Evolutionary conservation across 2,888 invertebrate species (phyloP), one percentile per base, ranked within the genome.

Genomic region (Drosophila paramelanica): DNA sequence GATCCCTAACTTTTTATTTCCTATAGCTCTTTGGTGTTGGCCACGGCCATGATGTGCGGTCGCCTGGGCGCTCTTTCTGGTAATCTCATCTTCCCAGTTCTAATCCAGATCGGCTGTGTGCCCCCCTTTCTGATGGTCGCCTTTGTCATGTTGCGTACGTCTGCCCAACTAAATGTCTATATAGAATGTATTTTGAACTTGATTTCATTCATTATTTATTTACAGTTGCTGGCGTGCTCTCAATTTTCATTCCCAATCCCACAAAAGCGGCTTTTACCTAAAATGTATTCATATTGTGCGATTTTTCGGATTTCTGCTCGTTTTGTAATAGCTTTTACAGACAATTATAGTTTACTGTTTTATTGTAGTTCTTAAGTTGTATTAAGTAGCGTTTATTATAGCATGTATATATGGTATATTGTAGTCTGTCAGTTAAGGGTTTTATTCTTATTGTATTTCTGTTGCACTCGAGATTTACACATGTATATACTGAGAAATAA

Each of bases 91-190:
- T 96, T 96, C 86, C 96, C 96, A 0, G 93, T 94, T 25, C 93
- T 96, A 50, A 93, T 96, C 45, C 92, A 93, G 76, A 93, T 94
- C 27, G 96, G 96, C 39, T 96, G 96, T 84, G 91, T 95, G 31
- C 95, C 96, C 20, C 96, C 96, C 3, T 96, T 96, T 89, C 90
- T 95, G 55, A 94, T 95, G 89, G 94, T 96, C 60, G 94, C 94
- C 7, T 87, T 93, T 6, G 94, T 95, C 23, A 93, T 95, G 77
- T 82, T 94, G 74, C 93, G 96, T 96, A 93, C 93, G 90, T 84
- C 33, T 25, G 7, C 5, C 7, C 20, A 6, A n/a, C 17, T 13
- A 0, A 10, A 7, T 49, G 8, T 13, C 4, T 36, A 13, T 36
- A 13, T 36, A 4, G 11, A 5, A 36, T 36, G 3, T 42, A 7